Conservation (phyloP, 1,140 invertebrate species). For the Eriosoma lanigerum region DNA sequence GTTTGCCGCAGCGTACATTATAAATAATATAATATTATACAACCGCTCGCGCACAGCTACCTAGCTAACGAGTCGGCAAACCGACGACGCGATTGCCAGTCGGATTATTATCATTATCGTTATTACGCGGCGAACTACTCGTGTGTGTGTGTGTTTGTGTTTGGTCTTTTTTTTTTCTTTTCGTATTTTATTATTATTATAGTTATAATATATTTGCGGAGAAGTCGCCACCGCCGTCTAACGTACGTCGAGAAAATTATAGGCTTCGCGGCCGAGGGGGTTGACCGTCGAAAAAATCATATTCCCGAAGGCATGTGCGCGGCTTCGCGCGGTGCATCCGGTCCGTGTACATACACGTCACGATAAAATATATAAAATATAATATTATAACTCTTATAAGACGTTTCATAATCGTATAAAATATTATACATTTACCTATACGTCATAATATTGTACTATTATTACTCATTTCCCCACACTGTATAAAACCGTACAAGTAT, state of each 20-base stretch:
- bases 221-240: not conserved
- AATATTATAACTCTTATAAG: not conserved
- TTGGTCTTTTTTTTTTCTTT: not conserved
- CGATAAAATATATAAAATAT: not conserved
- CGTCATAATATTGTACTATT: no score
- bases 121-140: not conserved
- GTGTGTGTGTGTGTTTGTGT: not conserved
- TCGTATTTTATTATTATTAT: not conserved
- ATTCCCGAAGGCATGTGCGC: not conserved
- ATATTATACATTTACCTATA: no score
- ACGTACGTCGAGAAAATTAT: conserved; percentile 16
- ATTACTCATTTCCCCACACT: no score
- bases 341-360: not conserved
- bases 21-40: no score
- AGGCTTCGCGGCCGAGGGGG: conserved; percentile 17
- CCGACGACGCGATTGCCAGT: conserved; percentile 14
- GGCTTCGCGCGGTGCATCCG: conserved; percentile 23
- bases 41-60: not conserved
- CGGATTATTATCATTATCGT: conserved; percentile 17
- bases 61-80: conserved; percentile 40
- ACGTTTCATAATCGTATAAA: not conserved
- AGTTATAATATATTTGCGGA: conserved; percentile 13
- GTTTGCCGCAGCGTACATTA: conserved; percentile 4
- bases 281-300: conserved; percentile 3
- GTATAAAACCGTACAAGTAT: no score